A percentile compares a stretch with the other conserved stretches of the same genome.
Evolutionary conservation across 2,113 vertebrate species (phyloP).

Genomic region (Phalacrocorax pelagicus): DNA sequence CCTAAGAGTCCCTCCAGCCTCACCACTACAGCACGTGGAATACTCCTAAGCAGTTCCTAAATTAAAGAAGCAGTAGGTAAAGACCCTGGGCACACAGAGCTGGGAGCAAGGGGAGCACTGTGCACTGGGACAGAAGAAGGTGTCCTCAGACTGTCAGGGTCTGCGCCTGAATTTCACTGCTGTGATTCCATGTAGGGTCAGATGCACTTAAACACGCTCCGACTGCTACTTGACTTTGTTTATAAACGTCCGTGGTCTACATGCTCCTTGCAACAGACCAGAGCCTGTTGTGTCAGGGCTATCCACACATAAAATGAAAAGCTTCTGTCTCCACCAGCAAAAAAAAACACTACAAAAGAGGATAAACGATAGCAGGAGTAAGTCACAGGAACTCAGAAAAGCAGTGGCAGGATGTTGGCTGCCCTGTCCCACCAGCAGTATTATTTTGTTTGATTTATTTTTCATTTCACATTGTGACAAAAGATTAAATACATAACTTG

Average conservation of each 20-base stretch:
- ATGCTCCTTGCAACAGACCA: background rate
- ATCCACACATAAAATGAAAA: background rate
- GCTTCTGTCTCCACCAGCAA: background rate
- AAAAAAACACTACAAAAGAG: background rate
- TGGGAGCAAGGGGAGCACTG: background rate
- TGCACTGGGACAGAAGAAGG: background rate
- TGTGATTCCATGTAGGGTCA: fast-evolving
- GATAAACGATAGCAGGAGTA: background rate
- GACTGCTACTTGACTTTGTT: background rate
- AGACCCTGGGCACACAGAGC: background rate
- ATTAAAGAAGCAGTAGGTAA: background rate
- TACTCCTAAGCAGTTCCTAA: background rate
- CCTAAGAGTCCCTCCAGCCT: background rate
- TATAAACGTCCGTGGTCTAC: background rate
- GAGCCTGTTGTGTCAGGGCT: background rate
- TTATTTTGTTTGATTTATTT: background rate
- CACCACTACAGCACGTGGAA: background rate
- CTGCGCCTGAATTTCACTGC: background rate
- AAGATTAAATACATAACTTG: background rate
- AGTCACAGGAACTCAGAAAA: background rate
- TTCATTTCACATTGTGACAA: background rate
- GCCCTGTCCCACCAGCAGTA: background rate
- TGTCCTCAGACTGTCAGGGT: background rate
- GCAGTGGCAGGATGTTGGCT: fast-evolving
- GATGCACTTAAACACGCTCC: background rate